These are phyloP conservation scores for Eufriesea mexicana DNA, from an alignment of 1,140 invertebrate species.

Conservation along the genomic window DNA sequence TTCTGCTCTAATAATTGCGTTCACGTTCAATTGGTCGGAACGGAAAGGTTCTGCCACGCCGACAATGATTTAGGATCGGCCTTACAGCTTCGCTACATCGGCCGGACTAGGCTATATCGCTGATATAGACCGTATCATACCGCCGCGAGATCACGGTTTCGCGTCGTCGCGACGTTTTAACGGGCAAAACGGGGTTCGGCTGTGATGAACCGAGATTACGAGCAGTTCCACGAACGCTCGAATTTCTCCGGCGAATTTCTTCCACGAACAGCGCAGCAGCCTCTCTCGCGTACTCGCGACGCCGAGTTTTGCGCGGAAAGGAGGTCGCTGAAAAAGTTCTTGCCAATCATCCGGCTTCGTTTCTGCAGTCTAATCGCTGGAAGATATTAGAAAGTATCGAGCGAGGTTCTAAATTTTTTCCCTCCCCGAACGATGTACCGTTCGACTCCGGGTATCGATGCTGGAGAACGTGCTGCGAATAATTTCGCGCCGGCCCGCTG, in stretches of 20 bases:
- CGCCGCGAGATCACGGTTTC: conserved; percentile 8
- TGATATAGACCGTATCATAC: not conserved
- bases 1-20: conserved; percentile 67
- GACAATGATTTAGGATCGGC: conserved; percentile 58
- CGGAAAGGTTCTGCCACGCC: conserved; percentile 58
- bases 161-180: not conserved
- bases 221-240: not conserved
- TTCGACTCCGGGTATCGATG: not conserved
- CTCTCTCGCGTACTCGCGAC: too few relatives aligned
- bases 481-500: not conserved
- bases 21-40: conserved; percentile 59
- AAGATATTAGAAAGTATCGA: conserved; percentile 35
- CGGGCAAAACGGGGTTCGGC: not conserved
- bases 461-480: not conserved
- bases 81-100: conserved; percentile 8
- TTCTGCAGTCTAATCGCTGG: conserved; percentile 4
- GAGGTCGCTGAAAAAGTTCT: not conserved
- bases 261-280: not conserved
- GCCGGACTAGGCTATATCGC: not conserved
- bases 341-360: not conserved
- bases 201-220: not conserved
- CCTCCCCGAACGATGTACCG: not conserved
- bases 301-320: not conserved
- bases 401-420: conserved; percentile 3
- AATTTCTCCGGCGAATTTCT: not conserved